Evolutionary conservation across 2,888 invertebrate species (phyloP).

Genomic region (Lochmaea capreae): DNA sequence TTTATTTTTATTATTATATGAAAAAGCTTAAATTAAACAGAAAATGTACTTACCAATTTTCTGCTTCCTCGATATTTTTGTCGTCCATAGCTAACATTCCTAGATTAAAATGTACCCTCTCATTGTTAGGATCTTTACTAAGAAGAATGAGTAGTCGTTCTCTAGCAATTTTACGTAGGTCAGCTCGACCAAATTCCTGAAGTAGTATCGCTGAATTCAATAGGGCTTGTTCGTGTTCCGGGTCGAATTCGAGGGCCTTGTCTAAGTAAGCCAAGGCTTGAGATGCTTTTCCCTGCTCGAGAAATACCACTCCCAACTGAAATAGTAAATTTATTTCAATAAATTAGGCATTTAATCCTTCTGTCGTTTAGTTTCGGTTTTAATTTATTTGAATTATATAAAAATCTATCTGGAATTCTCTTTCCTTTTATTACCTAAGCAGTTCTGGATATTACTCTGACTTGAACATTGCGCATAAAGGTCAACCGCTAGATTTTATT

Average conservation of each 20-base stretch:
- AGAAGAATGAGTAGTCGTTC: conserved; percentile 85
- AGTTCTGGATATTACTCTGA: conserved; percentile 8
- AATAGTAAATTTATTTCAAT: conserved; percentile 49
- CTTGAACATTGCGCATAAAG: conserved; percentile 13
- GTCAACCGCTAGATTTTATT: conserved; percentile 26
- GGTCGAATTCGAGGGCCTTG: conserved; percentile 91
- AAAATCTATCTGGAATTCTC: background rate
- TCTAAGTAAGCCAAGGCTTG: conserved; percentile 93
- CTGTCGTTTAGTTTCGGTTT: background rate
- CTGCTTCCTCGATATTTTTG: conserved; percentile 87
- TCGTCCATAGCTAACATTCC: conserved; percentile 97
- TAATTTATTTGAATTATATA: background rate
- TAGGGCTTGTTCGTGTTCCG: conserved; percentile 94
- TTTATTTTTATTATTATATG: too few relatives aligned
- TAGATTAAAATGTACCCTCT: conserved; percentile 93
- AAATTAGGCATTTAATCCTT: background rate
- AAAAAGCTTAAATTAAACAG: background rate
- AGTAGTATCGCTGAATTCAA: conserved; percentile 95
- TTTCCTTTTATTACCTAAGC: background rate
- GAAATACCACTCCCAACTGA: conserved; percentile 91
- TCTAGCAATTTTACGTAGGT: conserved; percentile 81
- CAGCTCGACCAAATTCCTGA: conserved; percentile 88
- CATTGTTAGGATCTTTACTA: conserved; percentile 82
- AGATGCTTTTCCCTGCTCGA: conserved; percentile 92
- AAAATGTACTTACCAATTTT: conserved; percentile 75